Evolutionary conservation across 2,797 vertebrate species (phyloP).

Genomic region (Enteromius trimaculatus): DNA sequence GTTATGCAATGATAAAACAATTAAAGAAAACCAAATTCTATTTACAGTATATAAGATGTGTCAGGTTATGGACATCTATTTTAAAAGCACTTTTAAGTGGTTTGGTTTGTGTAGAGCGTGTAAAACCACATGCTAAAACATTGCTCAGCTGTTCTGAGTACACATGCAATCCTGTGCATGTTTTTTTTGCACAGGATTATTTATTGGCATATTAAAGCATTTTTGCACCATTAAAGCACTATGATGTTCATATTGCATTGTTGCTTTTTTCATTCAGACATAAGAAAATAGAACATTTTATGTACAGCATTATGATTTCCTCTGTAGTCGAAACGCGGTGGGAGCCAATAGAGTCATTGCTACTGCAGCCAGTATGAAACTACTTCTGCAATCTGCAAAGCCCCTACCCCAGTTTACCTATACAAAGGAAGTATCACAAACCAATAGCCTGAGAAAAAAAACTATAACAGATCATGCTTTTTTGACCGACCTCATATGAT

Average conservation of each 20-base stretch:
- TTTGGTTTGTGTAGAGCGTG: background rate
- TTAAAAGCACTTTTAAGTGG: slow-evolving; percentile 14
- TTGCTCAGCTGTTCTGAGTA: slow-evolving; percentile 8
- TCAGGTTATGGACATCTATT: background rate
- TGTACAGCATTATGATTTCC: slow-evolving; percentile 2
- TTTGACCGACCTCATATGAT: slow-evolving; percentile 2
- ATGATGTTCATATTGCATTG: background rate
- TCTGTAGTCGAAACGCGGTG: background rate
- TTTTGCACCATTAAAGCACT: background rate
- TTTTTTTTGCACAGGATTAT: background rate
- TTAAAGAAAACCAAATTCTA: background rate
- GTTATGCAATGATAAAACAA: background rate
- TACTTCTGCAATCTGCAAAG: slow-evolving; percentile 42
- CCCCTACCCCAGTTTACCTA: slow-evolving; percentile 44
- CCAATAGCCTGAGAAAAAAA: slow-evolving; percentile 32
- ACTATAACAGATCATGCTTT: background rate
- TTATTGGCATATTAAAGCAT: background rate
- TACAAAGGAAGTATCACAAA: slow-evolving; percentile 49
- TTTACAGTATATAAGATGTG: background rate
- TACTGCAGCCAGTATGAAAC: slow-evolving; percentile 29
- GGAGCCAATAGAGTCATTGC: slow-evolving; percentile 56
- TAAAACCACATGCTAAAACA: slow-evolving; percentile 23
- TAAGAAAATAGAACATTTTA: background rate
- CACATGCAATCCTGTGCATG: background rate
- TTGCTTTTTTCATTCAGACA: background rate